A percentile compares a stretch with the other conserved stretches of the same genome.
Evolutionary conservation across 2,888 invertebrate species (phyloP).

Genomic region (Didymodactylos carnosus): DNA sequence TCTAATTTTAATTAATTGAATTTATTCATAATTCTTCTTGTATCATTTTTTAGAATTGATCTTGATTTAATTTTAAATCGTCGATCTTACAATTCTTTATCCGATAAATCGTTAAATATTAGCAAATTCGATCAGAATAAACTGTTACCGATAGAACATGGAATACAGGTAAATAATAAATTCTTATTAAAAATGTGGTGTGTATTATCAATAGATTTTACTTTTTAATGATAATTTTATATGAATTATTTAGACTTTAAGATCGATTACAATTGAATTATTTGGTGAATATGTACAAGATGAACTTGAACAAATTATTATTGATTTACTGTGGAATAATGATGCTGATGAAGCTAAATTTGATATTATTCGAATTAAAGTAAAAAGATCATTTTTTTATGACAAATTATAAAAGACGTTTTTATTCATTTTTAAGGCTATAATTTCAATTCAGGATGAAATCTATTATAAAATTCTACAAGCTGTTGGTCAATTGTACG

Average conservation of each 20-base stretch:
- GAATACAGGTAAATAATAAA: no score
- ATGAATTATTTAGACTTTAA: background rate
- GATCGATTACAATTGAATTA: background rate
- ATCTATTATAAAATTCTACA: background rate
- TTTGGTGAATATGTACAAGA: background rate
- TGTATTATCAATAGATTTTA: no score
- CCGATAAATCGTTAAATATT: no score
- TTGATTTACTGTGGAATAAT: background rate
- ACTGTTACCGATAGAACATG: no score
- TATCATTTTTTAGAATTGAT: background rate
- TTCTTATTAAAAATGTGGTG: no score
- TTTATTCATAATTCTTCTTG: background rate
- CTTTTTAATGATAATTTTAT: no score
- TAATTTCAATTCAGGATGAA: background rate
- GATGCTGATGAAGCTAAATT: no score
- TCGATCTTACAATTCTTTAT: no score
- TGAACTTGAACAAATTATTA: background rate
- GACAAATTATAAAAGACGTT: background rate
- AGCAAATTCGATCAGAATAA: no score
- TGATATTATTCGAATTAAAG: background rate
- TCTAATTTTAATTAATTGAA: background rate
- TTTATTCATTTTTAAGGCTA: background rate
- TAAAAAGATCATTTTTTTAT: background rate
- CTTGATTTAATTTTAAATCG: background rate
- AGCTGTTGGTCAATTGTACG: slow-evolving; percentile 1